A percentile compares a stretch with the other conserved stretches of the same genome.
Conservation (phyloP, 2,113 vertebrate genomes). For the Manacus vitellinus region DNA sequence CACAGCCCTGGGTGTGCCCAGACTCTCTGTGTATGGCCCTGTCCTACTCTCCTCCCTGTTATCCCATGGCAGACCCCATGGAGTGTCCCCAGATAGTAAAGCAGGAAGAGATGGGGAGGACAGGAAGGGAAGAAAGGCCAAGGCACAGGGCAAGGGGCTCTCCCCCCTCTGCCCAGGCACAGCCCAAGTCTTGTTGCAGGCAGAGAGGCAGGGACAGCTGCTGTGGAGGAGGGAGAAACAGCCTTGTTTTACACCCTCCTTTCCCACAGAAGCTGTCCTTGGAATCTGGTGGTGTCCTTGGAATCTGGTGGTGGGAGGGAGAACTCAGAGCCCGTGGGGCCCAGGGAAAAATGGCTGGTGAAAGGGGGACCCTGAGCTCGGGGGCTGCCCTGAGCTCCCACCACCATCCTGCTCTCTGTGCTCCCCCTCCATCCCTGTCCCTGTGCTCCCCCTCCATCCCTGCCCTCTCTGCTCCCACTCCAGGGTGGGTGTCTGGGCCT, state of each 20-base stretch:
- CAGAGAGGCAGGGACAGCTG: conserved; percentile 14
- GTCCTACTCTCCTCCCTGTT: background rate
- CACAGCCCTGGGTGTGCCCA: background rate
- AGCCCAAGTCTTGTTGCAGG: background rate
- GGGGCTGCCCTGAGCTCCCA: background rate
- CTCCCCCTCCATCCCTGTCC: background rate
- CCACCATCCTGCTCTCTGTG: too few species aligned
- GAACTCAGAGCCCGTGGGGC: background rate
- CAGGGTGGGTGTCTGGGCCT: background rate
- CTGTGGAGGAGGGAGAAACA: conserved; percentile 20
- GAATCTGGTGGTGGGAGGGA: background rate
- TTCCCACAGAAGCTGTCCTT: conserved; percentile 21
- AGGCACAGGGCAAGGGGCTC: background rate
- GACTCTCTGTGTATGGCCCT: background rate
- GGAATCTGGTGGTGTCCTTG: background rate
- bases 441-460: background rate
- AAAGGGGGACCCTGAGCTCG: background rate
- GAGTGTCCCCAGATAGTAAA: background rate
- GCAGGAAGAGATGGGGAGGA: background rate
- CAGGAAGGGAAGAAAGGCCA: background rate
- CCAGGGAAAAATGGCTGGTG: background rate
- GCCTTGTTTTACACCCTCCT: background rate
- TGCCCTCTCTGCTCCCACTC: background rate
- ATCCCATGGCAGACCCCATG: background rate
- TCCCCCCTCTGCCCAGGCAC: background rate